These are phyloP conservation scores for Caranx melampygus DNA, from an alignment of 2,113 vertebrate genomes.

Conservation along the genomic window DNA sequence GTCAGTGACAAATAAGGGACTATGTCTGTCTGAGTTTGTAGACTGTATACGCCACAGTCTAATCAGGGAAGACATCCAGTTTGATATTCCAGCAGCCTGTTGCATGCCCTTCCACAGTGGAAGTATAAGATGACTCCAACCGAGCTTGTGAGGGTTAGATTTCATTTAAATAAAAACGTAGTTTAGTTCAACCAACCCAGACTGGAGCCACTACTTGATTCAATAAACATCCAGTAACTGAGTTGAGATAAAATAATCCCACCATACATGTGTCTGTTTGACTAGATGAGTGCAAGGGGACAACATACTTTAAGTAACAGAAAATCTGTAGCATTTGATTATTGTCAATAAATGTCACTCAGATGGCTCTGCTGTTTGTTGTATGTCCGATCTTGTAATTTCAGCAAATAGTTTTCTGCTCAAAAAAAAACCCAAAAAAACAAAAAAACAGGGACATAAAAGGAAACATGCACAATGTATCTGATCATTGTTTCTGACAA, in stretches of 20 bases:
- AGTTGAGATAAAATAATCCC: constrained; percentile 20
- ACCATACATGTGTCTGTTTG: constrained; percentile 18
- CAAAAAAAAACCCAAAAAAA: constrained; percentile 14
- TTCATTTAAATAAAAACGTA: not conserved
- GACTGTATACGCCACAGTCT: constrained; percentile 2
- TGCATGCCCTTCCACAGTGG: not conserved
- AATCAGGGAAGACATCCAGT: constrained; percentile 2
- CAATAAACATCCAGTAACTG: not conserved
- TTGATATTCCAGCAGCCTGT: not conserved
- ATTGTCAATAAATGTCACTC: constrained; percentile 45
- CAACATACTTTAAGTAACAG: constrained; percentile 22
- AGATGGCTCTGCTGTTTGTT: constrained; percentile 26
- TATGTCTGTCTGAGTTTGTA: not conserved
- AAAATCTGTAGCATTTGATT: constrained; percentile 29
- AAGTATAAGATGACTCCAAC: not conserved
- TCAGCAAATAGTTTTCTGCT: not conserved
- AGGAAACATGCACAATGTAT: constrained; percentile 15
- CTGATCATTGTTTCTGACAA: constrained; percentile 39
- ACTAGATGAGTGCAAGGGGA: constrained; percentile 9
- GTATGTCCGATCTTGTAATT: constrained; percentile 18
- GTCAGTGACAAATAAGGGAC: not conserved
- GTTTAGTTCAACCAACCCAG: constrained; percentile 4
- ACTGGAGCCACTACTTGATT: not conserved
- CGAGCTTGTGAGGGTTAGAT: not conserved
- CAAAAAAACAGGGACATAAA: not conserved